Evolutionary conservation across 2,797 vertebrate genomes (phyloP), one percentile per base, ranked within the genome.

Genomic region (Dryobates pubescens): DNA sequence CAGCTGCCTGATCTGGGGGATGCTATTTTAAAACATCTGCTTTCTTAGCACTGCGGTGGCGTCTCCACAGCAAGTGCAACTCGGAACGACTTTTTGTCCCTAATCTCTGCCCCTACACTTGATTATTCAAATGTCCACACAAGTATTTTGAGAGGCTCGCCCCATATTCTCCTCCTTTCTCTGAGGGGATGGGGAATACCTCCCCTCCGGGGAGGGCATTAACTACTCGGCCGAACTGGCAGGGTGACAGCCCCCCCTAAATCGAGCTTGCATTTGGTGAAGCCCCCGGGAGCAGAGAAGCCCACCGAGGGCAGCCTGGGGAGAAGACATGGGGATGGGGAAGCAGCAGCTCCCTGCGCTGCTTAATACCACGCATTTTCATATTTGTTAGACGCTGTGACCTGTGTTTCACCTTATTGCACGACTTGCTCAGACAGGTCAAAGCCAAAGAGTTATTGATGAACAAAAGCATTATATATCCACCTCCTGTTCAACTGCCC

Each of bases 381-480:
- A 97, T 98, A 98, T 98, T 97, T 97, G 97, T 99, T 97, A 99
- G 99, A 99, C 99, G 96, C 97, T 96, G 97, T 99, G 99, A 99
- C 99, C 99, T 98, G 98, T 71, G 98, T 98, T 99, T 99, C 99
- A 99, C 99, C 99, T 99, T 98, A 97, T 97, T 97, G 97, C 97
- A 97, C 88, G 88, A 96, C 98, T 98, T 98, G 98, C 98, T 98
- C 98, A 98, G 98, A 98, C 98, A 98, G 99, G 99, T 99, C 99
- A 99, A 99, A 99, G 99, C 98, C 99, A 98, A 98, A 97, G 97
- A 98, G 98, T 98, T 98, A 98, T 98, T 98, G 97, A 98, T 98
- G 98, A 98, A 99, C 99, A 99, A 98, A 98, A 98, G 98, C 98
- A 98, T 97, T 98, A 98, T 98, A 98, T 98, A 98, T 98, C 98